Conservation (phyloP, 2,113 vertebrate species). For the Drymodes brunneopygia region DNA sequence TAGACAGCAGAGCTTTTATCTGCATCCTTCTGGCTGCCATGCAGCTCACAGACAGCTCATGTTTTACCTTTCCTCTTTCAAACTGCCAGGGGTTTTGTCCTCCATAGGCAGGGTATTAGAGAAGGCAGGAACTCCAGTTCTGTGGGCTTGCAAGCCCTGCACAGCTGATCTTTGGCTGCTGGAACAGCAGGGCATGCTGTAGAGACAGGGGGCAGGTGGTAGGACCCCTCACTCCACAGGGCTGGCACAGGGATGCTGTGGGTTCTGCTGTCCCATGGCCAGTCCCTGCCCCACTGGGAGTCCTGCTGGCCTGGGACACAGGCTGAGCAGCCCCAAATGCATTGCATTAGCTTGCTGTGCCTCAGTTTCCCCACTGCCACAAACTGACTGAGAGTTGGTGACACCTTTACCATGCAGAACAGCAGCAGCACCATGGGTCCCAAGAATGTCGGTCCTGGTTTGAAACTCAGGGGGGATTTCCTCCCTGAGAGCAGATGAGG, state of each 20-base stretch:
- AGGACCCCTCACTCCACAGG: fast-evolving
- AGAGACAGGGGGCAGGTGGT: fast-evolving
- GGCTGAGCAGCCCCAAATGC: not conserved
- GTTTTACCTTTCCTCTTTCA: not conserved
- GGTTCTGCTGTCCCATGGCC: fast-evolving
- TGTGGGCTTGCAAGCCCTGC: not conserved
- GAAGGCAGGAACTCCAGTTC: not conserved
- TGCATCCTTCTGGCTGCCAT: not conserved
- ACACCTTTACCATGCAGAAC: not conserved
- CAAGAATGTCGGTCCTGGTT: fast-evolving
- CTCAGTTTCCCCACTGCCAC: not conserved
- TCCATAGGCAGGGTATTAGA: not conserved
- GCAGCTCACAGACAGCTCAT: not conserved
- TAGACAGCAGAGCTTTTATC: conserved; percentile 30
- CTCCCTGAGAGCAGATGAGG: not conserved
- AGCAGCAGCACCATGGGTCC: not conserved
- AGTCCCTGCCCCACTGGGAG: not conserved
- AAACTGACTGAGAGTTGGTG: not conserved
- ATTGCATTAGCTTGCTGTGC: fast-evolving
- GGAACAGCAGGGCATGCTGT: not conserved
- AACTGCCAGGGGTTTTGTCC: not conserved
- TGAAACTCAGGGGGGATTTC: fast-evolving
- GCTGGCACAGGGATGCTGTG: not conserved
- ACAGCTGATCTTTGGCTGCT: not conserved
- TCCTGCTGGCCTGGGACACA: not conserved